A percentile compares a stretch with the other conserved stretches of the same genome.
Evolutionary conservation across 2,797 vertebrate species (phyloP).

Genomic region (Myotis findleyi): DNA sequence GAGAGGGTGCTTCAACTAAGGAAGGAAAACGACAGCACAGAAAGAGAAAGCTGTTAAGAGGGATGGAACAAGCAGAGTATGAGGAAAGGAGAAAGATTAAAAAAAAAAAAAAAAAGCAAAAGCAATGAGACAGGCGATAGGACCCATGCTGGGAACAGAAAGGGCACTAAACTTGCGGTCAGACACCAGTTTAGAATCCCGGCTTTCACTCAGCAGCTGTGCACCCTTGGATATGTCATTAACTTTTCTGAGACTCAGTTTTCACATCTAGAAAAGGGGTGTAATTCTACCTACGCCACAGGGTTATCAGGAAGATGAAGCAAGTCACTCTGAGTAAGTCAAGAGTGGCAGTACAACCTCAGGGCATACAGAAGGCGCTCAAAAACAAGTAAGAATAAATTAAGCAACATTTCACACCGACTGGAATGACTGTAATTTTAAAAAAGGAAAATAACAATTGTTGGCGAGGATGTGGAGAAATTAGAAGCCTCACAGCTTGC

Average conservation of each 20-base stretch:
- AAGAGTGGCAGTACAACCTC: not conserved
- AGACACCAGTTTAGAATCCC: not conserved
- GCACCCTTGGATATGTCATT: not conserved
- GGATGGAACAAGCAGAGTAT: not conserved
- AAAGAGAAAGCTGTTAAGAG: not conserved
- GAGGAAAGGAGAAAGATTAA: not conserved
- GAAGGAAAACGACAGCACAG: not conserved
- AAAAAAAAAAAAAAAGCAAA: not conserved
- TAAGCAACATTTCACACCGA: not conserved
- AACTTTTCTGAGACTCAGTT: not conserved
- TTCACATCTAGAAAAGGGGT: not conserved
- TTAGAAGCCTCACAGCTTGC: not conserved
- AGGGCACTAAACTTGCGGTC: not conserved
- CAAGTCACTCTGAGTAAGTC: not conserved
- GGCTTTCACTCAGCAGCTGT: not conserved
- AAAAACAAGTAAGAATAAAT: not conserved
- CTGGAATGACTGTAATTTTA: not conserved
- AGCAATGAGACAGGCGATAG: not conserved
- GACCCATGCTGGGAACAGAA: not conserved
- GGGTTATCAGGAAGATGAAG: not conserved
- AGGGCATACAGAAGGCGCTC: not conserved
- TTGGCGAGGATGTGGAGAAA: not conserved
- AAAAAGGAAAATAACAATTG: not conserved
- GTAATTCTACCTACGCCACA: not conserved
- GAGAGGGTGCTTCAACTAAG: not conserved